phyloP scores from a whole-genome alignment of 2,113 vertebrate species.

The Otocyon megalotis region DNA sequence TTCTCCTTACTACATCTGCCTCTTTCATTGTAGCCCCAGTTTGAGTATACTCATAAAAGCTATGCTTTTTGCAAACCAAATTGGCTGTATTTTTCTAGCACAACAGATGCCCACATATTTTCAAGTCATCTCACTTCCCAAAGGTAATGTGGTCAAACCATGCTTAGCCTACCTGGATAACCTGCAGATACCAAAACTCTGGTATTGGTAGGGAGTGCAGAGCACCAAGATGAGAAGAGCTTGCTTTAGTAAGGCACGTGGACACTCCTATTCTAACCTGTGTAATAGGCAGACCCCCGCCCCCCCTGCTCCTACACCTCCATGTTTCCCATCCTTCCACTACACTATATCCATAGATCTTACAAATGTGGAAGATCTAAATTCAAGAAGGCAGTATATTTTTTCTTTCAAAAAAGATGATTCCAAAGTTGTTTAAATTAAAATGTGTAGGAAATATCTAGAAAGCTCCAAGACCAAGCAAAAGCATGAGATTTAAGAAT shows the following conservation, averaged over 20 bases:
- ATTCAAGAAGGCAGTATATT: constrained; percentile 32
- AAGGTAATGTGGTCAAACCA: neutral
- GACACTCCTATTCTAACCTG: neutral
- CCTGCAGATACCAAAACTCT: neutral
- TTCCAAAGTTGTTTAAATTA: constrained; percentile 48
- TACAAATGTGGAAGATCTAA: neutral
- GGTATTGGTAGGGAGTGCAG: neutral
- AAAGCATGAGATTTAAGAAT: constrained; percentile 26
- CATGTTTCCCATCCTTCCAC: neutral
- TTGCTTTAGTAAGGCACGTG: neutral
- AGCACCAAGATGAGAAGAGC: neutral
- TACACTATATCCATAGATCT: neutral
- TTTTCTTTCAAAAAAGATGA: constrained; percentile 35
- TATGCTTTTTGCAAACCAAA: constrained; percentile 20
- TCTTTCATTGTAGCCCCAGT: neutral
- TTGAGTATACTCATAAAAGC: neutral
- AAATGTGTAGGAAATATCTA: neutral
- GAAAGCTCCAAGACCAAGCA: neutral
- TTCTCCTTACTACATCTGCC: neutral
- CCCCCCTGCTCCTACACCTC: too few relatives aligned
- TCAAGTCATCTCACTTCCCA: neutral
- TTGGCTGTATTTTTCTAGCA: neutral
- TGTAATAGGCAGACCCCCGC: neutral
- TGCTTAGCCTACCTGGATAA: neutral
- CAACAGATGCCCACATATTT: neutral